Conservation (phyloP, 2,113 vertebrate species). For the Monarcha castaneiventris region DNA sequence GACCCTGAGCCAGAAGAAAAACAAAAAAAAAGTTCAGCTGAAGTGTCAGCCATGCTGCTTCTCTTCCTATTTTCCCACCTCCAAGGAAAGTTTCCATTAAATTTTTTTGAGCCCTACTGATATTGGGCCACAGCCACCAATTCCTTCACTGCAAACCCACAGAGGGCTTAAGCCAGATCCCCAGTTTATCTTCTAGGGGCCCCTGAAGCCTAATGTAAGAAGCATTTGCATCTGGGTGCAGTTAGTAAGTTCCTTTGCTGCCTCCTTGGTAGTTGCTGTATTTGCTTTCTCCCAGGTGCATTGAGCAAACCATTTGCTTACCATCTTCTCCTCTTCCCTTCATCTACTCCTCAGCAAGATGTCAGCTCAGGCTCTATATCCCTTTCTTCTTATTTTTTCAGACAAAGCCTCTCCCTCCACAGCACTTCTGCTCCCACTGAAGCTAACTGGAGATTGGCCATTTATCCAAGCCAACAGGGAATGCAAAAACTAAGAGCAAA, state of each 20-base stretch:
- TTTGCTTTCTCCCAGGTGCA: background rate
- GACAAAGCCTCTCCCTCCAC: background rate
- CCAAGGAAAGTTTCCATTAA: background rate
- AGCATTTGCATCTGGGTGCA: background rate
- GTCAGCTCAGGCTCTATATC: background rate
- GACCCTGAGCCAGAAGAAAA: background rate
- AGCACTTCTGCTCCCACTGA: background rate
- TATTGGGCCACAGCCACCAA: background rate
- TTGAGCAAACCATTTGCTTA: background rate
- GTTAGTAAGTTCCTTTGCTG: background rate
- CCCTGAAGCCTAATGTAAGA: background rate
- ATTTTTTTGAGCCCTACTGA: background rate
- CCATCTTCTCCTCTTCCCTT: background rate
- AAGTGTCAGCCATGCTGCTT: background rate
- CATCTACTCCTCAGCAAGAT: background rate
- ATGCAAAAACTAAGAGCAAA: constrained; percentile 35
- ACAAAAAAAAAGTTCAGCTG: background rate
- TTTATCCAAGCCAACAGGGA: constrained; percentile 37
- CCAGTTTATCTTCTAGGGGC: background rate
- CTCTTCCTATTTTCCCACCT: background rate
- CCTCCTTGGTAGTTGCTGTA: background rate
- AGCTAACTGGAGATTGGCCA: background rate
- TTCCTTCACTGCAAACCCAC: background rate
- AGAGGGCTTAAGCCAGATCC: background rate
- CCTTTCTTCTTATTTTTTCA: background rate